Evolutionary conservation across 2,797 vertebrate genomes (phyloP).

Genomic region (Vireo griseus): DNA sequence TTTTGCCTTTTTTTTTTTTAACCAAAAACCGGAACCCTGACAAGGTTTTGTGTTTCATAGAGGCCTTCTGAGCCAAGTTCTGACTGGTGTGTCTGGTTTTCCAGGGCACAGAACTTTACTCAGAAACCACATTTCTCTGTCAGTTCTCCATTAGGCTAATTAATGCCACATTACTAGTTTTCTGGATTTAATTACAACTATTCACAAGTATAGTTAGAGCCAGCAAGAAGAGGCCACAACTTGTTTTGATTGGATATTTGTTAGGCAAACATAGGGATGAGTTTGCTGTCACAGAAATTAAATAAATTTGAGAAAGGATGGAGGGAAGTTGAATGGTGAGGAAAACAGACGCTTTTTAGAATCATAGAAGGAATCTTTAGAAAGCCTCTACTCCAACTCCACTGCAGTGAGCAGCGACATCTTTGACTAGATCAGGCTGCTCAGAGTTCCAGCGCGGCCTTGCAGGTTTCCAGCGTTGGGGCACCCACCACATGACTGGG

Average conservation of each 20-base stretch:
- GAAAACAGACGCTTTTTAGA: not conserved
- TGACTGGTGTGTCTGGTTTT: fast-evolving
- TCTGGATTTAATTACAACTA: conserved; percentile 23
- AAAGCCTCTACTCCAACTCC: not conserved
- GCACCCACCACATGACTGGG: not conserved
- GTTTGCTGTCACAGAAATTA: not conserved
- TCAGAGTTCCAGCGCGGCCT: not conserved
- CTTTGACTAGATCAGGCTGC: not conserved
- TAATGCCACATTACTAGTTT: not conserved
- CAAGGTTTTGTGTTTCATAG: not conserved
- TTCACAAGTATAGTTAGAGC: not conserved
- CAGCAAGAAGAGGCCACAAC: not conserved
- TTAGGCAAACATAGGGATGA: not conserved
- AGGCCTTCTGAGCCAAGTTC: not conserved
- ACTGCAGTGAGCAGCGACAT: not conserved
- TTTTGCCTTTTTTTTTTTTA: not conserved
- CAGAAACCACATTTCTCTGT: conserved; percentile 28
- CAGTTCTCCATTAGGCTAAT: not conserved
- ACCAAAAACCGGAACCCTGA: fast-evolving
- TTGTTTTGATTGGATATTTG: not conserved
- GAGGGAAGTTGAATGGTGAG: not conserved
- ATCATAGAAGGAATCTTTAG: not conserved
- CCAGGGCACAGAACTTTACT: not conserved
- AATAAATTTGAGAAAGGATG: not conserved
- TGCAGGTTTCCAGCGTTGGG: not conserved